Conservation (phyloP, 1,140 invertebrate genomes). For the Drosophila baimaii region DNA sequence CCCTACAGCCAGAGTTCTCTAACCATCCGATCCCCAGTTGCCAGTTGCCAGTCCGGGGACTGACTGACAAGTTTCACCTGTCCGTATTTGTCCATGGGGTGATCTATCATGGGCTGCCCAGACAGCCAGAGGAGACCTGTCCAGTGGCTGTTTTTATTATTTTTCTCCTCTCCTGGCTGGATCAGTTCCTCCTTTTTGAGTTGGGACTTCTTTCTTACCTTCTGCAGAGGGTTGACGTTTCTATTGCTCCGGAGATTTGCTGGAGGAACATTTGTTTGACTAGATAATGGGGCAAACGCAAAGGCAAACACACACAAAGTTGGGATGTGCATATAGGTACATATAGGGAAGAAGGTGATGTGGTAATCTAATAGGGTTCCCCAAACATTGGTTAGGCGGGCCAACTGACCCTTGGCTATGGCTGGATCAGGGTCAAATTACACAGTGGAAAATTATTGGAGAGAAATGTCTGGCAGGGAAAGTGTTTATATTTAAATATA, state of each 20-base stretch:
- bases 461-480: no score
- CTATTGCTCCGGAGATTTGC: conserved; percentile 60
- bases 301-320: conserved; percentile 25
- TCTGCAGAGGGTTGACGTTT: conserved; percentile 56
- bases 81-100: conserved; percentile 80
- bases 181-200: conserved; percentile 7
- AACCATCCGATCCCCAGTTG: conserved; percentile 25
- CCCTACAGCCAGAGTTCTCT: conserved; percentile 2
- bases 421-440: conserved; percentile 28
- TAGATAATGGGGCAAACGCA: conserved; percentile 65
- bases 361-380: conserved; percentile 68
- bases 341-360: conserved; percentile 29
- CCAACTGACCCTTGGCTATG: conserved; percentile 57
- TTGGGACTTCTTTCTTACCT: conserved; percentile 24
- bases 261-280: conserved; percentile 73
- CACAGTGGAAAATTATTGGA: background rate
- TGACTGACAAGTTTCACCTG: conserved; percentile 82
- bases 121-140: conserved; percentile 40
- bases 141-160: conserved; percentile 38
- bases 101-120: conserved; percentile 69
- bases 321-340: conserved; percentile 24
- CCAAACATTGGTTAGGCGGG: conserved; percentile 47
- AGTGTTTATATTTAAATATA: background rate
- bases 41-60: conserved; percentile 15
- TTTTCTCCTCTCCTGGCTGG: conserved; percentile 43